Percentiles rank a stretch among this genome's conserved stretches.
These are phyloP conservation scores for Dasyurus viverrinus DNA, from an alignment of 2,113 vertebrate genomes.

Conservation along the genomic window DNA sequence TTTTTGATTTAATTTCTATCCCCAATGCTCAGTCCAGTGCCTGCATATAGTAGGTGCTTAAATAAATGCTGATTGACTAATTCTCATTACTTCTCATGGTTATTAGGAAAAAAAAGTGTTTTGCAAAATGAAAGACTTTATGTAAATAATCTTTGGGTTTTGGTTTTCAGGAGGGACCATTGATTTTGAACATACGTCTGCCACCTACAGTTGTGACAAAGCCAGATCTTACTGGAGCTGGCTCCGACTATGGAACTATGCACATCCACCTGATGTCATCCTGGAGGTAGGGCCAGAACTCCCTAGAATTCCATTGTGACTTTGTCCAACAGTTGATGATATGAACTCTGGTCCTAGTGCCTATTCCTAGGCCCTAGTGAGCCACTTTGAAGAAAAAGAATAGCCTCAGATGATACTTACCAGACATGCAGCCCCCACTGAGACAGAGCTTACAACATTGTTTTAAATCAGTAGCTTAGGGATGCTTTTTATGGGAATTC, in stretches of 20 bases:
- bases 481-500: no score
- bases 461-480: no score
- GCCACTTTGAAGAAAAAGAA: not conserved
- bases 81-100: not conserved
- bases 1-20: not conserved
- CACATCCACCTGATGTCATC: slow-evolving; percentile 72
- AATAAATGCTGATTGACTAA: not conserved
- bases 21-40: not conserved
- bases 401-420: not conserved
- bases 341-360: not conserved
- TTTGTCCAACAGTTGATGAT: not conserved
- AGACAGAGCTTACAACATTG: not conserved
- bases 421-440: not conserved
- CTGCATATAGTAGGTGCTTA: not conserved
- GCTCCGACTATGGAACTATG: slow-evolving; percentile 77
- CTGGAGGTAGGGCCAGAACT: slow-evolving; percentile 63
- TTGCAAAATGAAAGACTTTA: not conserved
- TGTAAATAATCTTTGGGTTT: not conserved
- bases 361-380: not conserved
- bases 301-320: not conserved
- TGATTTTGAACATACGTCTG: slow-evolving; percentile 71
- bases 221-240: slow-evolving; percentile 78
- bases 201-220: slow-evolving; percentile 67
- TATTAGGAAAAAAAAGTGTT: not conserved
- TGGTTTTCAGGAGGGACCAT: slow-evolving; percentile 69